Evolutionary conservation across 2,113 vertebrate genomes (phyloP), one percentile per base, ranked within the genome.

Genomic region (Xyliphius kryptos): DNA sequence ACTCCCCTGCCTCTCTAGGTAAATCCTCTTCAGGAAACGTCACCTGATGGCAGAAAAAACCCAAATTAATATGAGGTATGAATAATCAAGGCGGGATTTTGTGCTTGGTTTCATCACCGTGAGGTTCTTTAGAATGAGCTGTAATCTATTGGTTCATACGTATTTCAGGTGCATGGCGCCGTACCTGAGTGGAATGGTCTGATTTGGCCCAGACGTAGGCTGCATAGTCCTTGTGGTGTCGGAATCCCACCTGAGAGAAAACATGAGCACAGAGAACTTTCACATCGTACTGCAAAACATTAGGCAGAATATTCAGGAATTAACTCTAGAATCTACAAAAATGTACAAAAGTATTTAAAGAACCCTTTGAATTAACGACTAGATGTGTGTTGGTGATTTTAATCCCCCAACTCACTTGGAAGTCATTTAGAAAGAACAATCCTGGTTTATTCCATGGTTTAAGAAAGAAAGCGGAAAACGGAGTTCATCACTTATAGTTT

Each of bases 221-320:
- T 66, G 92, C 87, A 0, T 99, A 99, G 74, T 99, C 96, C 78
- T 99, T 99, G 69, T 90, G 89, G 71, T 99, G 96, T 50, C 89
- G 90, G 81, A 97, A 99, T 47, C 96, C 93, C 68, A 92, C 88
- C 96, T 98, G 72, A 55, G 46, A 14, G 59, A 2, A 50, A 11
- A 8, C n/a, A 54, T 1, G 64, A 19, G 21, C 17, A 56, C 5
- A 15, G 46, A 40, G 37, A 22, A 56, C 6, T 21, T 10, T 40
- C 37, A 19, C n/a, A n/a, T n/a, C n/a, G n/a, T 9, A 51, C 37
- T 19, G 44, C 21, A 19, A 8, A 8, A 67, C 43, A 44, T 57
- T 32, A 38, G 14, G 22, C 3, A 26, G 6, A 26, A 26, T 6
- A 3, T 26, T 26, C 22, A 26, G 22, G 22, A 26, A 26, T 26